phyloP scores from a whole-genome alignment of 1,140 invertebrate genomes.

The Brachionus sp. region DNA sequence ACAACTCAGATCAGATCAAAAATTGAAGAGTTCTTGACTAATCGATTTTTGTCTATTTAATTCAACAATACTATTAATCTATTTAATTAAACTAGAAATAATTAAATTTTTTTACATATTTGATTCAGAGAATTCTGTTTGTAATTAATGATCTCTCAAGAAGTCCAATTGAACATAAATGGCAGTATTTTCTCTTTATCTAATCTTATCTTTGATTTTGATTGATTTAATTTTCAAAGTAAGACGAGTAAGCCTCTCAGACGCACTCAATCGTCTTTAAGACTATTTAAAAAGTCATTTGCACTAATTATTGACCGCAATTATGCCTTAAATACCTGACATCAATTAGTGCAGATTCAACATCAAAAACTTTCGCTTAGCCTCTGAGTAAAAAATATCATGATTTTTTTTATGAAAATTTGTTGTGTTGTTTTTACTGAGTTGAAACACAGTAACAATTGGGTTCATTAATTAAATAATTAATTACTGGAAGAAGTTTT shows the following conservation, averaged over 20 bases:
- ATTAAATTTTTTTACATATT: neutral
- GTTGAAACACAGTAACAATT: slow-evolving; percentile 1
- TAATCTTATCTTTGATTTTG: slow-evolving; percentile 38
- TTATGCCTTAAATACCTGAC: neutral
- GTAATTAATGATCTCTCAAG: slow-evolving; percentile 27
- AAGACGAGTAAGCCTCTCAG: neutral
- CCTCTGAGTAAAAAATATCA: neutral
- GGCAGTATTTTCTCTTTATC: neutral
- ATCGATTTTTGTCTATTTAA: slow-evolving; percentile 21
- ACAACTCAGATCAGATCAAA: neutral
- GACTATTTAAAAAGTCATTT: slow-evolving; percentile 9
- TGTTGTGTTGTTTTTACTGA: neutral
- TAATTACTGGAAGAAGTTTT: slow-evolving; percentile 1
- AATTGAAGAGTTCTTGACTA: neutral
- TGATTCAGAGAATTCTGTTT: neutral
- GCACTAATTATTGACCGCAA: slow-evolving; percentile 1
- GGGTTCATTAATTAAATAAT: slow-evolving; percentile 23
- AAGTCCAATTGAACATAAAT: neutral
- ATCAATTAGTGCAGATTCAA: neutral
- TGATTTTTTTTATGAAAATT: neutral
- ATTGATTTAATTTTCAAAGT: neutral
- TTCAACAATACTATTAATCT: neutral
- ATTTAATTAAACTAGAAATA: neutral
- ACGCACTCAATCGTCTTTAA: slow-evolving; percentile 1
- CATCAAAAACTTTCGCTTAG: neutral